phyloP scores from a whole-genome alignment of 2,888 invertebrate genomes.

The Tiliacea citrago region DNA sequence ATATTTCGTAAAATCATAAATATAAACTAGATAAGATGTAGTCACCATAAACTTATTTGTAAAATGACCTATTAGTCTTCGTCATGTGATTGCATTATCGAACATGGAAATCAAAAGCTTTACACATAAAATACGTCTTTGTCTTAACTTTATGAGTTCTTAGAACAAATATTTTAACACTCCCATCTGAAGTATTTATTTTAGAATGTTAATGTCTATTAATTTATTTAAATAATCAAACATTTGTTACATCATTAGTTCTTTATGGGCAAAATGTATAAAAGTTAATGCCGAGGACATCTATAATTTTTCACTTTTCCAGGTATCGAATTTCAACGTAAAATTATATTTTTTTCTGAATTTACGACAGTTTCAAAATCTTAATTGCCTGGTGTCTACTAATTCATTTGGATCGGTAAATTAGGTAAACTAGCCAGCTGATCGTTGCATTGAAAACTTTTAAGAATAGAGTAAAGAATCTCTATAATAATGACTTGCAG shows the following conservation, averaged over 20 bases:
- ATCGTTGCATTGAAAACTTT: neutral
- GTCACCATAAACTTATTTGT: slow-evolving; percentile 4
- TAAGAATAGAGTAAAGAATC: slow-evolving; percentile 16
- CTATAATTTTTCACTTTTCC: slow-evolving; percentile 43
- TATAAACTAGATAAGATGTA: neutral
- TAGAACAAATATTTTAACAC: slow-evolving; percentile 29
- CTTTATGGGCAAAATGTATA: slow-evolving; percentile 8
- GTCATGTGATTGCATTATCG: slow-evolving; percentile 23
- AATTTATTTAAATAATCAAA: slow-evolving; percentile 55
- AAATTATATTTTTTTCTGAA: neutral
- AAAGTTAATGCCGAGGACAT: slow-evolving; percentile 11
- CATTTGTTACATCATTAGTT: slow-evolving; percentile 44
- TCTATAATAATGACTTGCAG: slow-evolving; percentile 5
- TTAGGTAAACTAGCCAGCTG: neutral
- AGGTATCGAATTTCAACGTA: slow-evolving; percentile 6
- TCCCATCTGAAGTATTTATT: slow-evolving; percentile 29
- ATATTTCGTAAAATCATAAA: slow-evolving; percentile 4
- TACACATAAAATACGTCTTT: slow-evolving; percentile 38
- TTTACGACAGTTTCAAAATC: slow-evolving; percentile 3
- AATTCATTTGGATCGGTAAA: neutral
- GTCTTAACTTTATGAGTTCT: slow-evolving; percentile 38
- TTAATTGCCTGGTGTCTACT: too few relatives aligned
- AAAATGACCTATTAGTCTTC: neutral
- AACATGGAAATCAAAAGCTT: slow-evolving; percentile 33
- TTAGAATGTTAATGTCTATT: slow-evolving; percentile 41